phyloP scores from a whole-genome alignment of 2,888 invertebrate genomes.

The Stegana nigrithorax region DNA sequence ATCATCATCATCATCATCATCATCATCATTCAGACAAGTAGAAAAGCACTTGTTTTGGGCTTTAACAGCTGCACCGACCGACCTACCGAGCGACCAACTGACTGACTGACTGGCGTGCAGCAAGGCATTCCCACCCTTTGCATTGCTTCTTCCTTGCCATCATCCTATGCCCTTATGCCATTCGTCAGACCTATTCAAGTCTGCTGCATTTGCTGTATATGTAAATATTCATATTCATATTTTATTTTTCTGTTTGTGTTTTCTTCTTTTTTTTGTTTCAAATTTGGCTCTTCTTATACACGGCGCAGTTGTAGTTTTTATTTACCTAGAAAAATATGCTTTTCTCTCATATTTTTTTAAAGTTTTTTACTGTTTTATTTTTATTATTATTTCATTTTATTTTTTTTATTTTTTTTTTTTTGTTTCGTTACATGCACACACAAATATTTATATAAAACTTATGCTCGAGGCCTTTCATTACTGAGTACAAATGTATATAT shows the following conservation, averaged over 20 bases:
- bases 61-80: too few relatives aligned
- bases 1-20: too few relatives aligned
- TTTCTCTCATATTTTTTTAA: constrained; percentile 2
- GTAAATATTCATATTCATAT: background rate
- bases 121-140: background rate
- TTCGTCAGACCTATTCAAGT: background rate
- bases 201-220: background rate
- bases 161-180: background rate
- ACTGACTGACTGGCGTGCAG: background rate
- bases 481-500: constrained; percentile 39
- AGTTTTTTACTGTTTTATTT: constrained; percentile 21
- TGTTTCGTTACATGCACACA: constrained; percentile 56
- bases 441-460: constrained; percentile 60
- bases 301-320: background rate
- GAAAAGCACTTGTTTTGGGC: too few relatives aligned
- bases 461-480: constrained; percentile 58
- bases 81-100: background rate
- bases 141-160: background rate
- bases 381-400: constrained; percentile 24
- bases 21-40: too few relatives aligned
- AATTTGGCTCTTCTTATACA: constrained; percentile 32
- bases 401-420: constrained; percentile 37
- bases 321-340: background rate
- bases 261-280: background rate
- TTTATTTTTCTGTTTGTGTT: background rate